Conservation (phyloP, 2,888 invertebrate genomes). For the Cryptocheilus praepositus region DNA sequence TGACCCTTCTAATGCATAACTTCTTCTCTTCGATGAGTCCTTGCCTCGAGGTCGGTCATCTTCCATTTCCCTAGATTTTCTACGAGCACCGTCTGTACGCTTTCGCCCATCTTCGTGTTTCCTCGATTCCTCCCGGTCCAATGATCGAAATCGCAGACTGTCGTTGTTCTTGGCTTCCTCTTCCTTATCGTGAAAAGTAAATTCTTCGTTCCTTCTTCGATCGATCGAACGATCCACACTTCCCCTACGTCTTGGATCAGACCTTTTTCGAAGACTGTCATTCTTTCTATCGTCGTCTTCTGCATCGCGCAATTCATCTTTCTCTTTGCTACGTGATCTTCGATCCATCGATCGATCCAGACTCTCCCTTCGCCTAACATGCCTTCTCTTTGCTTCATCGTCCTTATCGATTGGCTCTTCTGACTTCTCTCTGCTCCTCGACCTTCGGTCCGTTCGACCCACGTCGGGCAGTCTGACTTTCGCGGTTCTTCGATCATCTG, state of each 20-base stretch:
- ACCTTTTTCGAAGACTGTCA: conserved; percentile 9
- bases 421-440: conserved; percentile 41
- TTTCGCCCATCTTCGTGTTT: conserved; percentile 25
- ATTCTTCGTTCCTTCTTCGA: too few species aligned
- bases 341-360: conserved; percentile 6
- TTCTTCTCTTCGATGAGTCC: conserved; percentile 47
- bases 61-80: conserved; percentile 45
- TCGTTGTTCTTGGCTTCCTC: conserved; percentile 15
- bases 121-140: conserved; percentile 5
- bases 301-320: conserved; percentile 15
- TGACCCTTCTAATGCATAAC: conserved; percentile 49
- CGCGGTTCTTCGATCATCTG: conserved; percentile 31
- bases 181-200: not conserved
- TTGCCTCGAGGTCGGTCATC: conserved; percentile 34
- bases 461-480: not conserved
- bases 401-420: conserved; percentile 18
- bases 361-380: conserved; percentile 14
- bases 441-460: conserved; percentile 41
- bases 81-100: conserved; percentile 19
- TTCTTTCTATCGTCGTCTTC: not conserved
- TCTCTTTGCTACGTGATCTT: conserved; percentile 44
- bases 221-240: not conserved
- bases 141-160: conserved; percentile 15
- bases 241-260: not conserved
- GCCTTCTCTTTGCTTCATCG: conserved; percentile 21